Conservation (phyloP, 2,888 invertebrate genomes). For the Ferrisia virgata region DNA sequence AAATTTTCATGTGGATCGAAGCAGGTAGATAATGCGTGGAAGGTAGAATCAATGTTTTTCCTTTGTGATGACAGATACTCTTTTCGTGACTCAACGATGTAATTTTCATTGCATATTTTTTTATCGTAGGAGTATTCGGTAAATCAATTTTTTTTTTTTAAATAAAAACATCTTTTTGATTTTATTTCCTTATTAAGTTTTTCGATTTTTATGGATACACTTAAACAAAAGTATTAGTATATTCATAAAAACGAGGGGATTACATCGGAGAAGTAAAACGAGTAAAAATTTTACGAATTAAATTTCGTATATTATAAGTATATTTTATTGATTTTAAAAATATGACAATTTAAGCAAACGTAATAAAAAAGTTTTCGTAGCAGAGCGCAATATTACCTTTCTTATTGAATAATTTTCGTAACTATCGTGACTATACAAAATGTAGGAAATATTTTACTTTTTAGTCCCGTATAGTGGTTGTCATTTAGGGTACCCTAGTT, state of each 20-base stretch:
- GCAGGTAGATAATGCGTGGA: neutral
- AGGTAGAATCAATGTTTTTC: neutral
- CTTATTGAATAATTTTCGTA: constrained; percentile 19
- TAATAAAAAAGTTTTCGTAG: constrained; percentile 3
- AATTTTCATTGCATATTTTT: constrained; percentile 11
- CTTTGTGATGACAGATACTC: neutral
- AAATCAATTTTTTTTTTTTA: neutral
- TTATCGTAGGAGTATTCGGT: neutral
- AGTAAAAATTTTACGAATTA: neutral
- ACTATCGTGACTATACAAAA: constrained; percentile 5
- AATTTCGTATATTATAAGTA: neutral
- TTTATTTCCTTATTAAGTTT: neutral
- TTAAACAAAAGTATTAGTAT: neutral
- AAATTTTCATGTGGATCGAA: neutral
- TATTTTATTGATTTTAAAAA: constrained; percentile 20
- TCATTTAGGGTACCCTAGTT: constrained; percentile 16
- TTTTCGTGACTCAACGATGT: neutral
- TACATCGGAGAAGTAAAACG: neutral
- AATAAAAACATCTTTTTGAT: too few relatives aligned
- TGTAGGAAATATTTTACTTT: neutral
- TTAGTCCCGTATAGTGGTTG: neutral
- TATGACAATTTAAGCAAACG: constrained; percentile 10
- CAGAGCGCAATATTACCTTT: neutral
- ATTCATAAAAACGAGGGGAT: neutral
- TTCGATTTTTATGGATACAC: neutral